phyloP scores from a whole-genome alignment of 2,113 vertebrate genomes.

The Microtus oregoni region DNA sequence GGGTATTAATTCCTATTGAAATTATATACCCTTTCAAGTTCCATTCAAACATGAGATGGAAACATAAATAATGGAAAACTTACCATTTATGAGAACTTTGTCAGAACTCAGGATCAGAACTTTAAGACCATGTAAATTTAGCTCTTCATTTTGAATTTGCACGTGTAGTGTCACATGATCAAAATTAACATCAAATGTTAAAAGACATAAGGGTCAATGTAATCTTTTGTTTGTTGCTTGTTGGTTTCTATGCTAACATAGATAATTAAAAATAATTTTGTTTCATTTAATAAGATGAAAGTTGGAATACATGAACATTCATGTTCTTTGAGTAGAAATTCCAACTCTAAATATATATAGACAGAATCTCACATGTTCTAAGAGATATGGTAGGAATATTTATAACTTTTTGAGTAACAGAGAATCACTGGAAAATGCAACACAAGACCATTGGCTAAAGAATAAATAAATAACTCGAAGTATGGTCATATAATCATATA shows the following conservation, averaged over 20 bases:
- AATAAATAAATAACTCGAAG: neutral
- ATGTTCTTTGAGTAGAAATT: neutral
- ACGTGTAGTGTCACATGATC: neutral
- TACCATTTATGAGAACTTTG: neutral
- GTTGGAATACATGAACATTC: neutral
- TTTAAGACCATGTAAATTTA: neutral
- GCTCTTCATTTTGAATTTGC: neutral
- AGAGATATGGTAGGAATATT: neutral
- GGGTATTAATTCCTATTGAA: neutral
- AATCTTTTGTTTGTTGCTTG: neutral
- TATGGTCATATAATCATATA: neutral
- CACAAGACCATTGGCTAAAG: neutral
- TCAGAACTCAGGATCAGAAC: neutral
- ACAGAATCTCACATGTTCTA: neutral
- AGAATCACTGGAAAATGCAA: neutral
- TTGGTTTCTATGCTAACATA: neutral
- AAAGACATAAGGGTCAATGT: neutral
- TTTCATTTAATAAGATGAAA: neutral
- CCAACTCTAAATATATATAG: neutral
- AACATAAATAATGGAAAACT: neutral
- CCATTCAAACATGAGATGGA: neutral
- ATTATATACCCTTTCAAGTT: neutral
- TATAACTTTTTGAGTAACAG: neutral
- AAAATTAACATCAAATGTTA: conserved; percentile 20
- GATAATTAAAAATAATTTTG: neutral